Evolutionary conservation across 2,888 invertebrate species (phyloP), one percentile per base, ranked within the genome.

Genomic region (Camponotus fellah): DNA sequence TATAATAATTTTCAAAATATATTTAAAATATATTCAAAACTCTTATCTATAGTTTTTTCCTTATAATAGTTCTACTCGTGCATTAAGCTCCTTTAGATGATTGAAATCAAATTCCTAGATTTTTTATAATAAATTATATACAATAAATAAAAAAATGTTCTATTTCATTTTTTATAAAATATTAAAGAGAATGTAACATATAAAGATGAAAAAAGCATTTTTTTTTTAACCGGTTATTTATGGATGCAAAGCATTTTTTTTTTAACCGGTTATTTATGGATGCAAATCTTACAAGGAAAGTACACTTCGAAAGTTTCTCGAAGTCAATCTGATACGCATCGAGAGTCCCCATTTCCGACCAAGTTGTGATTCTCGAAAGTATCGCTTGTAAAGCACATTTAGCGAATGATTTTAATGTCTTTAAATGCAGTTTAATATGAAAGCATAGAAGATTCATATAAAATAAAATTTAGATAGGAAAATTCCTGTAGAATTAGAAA

Each of bases 281-380:
- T 66, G 46, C 46, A 68, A 66, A 68, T 68, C 46, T 46, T 37
- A 12, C 8, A 14, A 68, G 8, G 9, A 32, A 14, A 68, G 17
- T 43, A 21, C 17, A 9, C 17, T 26, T 68, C 17, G 49, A 49
- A 68, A 69, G 69, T 69, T 69, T 69, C 69, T 69, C n/a, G 4
- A 69, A 69, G n/a, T 10, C n/a, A 12, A 34, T 53, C 9, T 32
- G 34, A 69, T 69, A 34, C 34, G 49, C n/a, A 69, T n/a, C 34
- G 2, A 1, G 14, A 56, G 53, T 56, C 14, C 21, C 17, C 14
- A 60, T 60, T 46, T 58, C 21, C 9, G 10, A 68, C 53, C 40
- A 43, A 43, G 21, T 34, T 17, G 40, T 10, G 4, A 65, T 37
- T 21, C 2, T 66, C 6, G 21, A 71, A 46, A 79, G 26, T 21